Conservation (phyloP, 2,797 vertebrate species). For the Molossus molossus region DNA sequence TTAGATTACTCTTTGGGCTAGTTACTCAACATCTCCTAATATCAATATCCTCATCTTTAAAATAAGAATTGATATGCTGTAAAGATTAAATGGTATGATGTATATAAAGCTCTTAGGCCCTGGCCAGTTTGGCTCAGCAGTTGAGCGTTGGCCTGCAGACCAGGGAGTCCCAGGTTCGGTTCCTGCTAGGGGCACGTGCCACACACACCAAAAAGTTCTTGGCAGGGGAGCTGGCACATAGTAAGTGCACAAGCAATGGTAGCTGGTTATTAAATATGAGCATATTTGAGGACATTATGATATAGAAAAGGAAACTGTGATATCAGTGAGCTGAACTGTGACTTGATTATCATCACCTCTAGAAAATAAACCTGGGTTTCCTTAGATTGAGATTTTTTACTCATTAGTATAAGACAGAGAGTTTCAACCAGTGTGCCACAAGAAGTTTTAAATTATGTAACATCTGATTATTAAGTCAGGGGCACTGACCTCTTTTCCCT, state of each 20-base stretch:
- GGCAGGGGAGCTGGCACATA: neutral
- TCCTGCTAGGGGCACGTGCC: too few relatives aligned
- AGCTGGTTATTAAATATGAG: neutral
- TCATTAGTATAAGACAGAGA: neutral
- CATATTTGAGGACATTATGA: neutral
- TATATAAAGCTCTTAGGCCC: neutral
- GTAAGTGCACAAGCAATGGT: neutral
- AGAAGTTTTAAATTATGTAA: too few relatives aligned
- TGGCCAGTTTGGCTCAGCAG: too few relatives aligned
- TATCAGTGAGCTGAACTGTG: neutral
- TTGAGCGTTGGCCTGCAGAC: too few relatives aligned
- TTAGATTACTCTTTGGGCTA: neutral
- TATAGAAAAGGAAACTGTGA: neutral
- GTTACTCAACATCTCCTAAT: neutral
- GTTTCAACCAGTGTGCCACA: too few relatives aligned
- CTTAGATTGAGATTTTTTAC: neutral
- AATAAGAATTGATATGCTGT: neutral
- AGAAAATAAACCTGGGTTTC: neutral
- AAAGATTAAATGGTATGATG: neutral
- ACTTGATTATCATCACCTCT: neutral
- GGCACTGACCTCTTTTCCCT: too few relatives aligned
- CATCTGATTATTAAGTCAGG: too few relatives aligned
- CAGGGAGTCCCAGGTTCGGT: too few relatives aligned
- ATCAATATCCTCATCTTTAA: conserved; percentile 65
- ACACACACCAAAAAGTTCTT: neutral